phyloP scores from a whole-genome alignment of 2,113 vertebrate genomes.

The Taxidea taxus region DNA sequence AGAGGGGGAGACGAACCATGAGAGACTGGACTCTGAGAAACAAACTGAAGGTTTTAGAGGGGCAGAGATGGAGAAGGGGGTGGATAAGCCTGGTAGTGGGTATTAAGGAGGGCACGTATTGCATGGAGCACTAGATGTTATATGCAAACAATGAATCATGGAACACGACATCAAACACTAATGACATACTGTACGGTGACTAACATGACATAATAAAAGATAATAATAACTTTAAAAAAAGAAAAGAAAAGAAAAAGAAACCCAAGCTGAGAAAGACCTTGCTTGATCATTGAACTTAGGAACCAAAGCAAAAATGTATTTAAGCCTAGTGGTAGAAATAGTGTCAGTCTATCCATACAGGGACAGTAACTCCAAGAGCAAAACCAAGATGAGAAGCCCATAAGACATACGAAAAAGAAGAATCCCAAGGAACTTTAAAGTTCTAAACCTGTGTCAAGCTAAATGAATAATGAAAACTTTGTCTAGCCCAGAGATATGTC shows the following conservation, averaged over 20 bases:
- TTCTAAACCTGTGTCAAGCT: slow-evolving; percentile 17
- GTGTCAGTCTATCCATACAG: neutral
- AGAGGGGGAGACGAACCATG: no score
- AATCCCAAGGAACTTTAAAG: neutral
- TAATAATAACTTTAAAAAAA: no score
- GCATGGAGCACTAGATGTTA: no score
- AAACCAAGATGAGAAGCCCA: neutral
- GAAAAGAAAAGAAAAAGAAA: neutral
- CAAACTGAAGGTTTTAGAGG: no score
- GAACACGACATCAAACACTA: no score
- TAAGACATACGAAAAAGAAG: neutral
- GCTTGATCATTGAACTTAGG: neutral
- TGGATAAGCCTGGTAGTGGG: no score
- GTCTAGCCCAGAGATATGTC: neutral
- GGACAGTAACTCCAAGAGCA: neutral
- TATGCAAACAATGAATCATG: no score
- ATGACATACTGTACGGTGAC: no score
- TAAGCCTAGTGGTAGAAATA: neutral
- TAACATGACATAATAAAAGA: no score
- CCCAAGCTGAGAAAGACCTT: neutral
- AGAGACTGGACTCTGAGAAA: no score
- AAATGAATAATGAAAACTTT: slow-evolving; percentile 11
- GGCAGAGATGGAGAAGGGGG: no score
- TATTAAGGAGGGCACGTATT: no score
- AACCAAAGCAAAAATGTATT: neutral